phyloP scores from a whole-genome alignment of 1,140 invertebrate species.

The Atta texana region DNA sequence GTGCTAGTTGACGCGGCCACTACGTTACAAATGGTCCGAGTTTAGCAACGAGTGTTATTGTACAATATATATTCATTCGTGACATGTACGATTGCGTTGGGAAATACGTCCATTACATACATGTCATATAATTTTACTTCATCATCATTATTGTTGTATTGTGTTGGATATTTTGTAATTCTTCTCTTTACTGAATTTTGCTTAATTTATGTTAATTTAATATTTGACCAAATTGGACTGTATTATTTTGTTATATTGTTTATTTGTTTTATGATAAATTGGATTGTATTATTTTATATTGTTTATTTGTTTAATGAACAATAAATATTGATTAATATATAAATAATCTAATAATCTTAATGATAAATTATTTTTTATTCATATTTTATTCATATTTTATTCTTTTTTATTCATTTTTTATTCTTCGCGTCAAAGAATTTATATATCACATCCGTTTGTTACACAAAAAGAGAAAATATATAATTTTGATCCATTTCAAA shows the following conservation, averaged over 20 bases:
- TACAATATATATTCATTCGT: neutral
- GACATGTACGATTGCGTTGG: neutral
- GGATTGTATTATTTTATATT: too few relatives aligned
- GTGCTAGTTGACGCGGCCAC: conserved; percentile 8
- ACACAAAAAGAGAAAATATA: neutral
- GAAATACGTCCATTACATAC: neutral
- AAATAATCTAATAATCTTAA: neutral
- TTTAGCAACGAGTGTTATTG: neutral
- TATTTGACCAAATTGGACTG: neutral
- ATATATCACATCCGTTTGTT: neutral
- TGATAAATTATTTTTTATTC: conserved; percentile 13
- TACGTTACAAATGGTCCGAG: conserved; percentile 34
- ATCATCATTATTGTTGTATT: conserved; percentile 4
- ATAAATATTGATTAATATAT: neutral
- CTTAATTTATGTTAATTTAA: neutral
- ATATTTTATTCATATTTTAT: neutral
- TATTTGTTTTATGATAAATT: neutral
- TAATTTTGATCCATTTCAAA: neutral
- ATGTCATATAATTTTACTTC: neutral
- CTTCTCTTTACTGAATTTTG: neutral
- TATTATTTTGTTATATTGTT: neutral
- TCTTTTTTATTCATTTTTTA: neutral
- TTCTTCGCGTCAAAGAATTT: neutral
- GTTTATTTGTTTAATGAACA: neutral
- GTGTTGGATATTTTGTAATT: neutral